Evolutionary conservation across 2,797 vertebrate species (phyloP).

Genomic region (Psittacula derbiana): DNA sequence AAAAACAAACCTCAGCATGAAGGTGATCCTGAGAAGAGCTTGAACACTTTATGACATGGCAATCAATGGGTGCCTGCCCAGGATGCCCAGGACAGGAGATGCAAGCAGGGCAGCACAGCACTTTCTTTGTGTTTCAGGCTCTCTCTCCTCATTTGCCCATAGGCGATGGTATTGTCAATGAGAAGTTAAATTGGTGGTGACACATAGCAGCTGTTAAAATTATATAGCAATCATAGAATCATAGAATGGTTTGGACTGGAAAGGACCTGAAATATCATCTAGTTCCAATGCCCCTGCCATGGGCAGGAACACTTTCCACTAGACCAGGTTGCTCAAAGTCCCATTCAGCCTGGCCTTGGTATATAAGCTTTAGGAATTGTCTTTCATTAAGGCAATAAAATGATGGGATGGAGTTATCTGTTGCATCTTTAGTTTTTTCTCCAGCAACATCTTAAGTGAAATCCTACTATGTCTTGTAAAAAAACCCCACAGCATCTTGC

Average conservation of each 20-base stretch:
- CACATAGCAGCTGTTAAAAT: not conserved
- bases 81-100: not conserved
- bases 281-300: not conserved
- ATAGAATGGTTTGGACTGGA: not conserved
- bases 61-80: not conserved
- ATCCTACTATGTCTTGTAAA: not conserved
- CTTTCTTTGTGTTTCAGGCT: not conserved
- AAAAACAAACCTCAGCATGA: not conserved
- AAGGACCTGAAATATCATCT: not conserved
- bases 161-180: not conserved
- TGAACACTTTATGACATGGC: fast-evolving
- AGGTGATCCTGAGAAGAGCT: not conserved
- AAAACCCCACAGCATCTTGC: not conserved
- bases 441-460: not conserved
- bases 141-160: not conserved
- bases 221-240: not conserved
- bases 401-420: not conserved
- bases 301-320: not conserved
- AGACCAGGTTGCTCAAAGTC: not conserved
- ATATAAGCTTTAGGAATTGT: not conserved
- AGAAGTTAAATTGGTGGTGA: not conserved
- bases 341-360: not conserved
- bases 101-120: fast-evolving
- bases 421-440: not conserved
- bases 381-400: not conserved